These are phyloP conservation scores for Panurus biarmicus DNA, from an alignment of 2,113 vertebrate genomes.

Conservation along the genomic window DNA sequence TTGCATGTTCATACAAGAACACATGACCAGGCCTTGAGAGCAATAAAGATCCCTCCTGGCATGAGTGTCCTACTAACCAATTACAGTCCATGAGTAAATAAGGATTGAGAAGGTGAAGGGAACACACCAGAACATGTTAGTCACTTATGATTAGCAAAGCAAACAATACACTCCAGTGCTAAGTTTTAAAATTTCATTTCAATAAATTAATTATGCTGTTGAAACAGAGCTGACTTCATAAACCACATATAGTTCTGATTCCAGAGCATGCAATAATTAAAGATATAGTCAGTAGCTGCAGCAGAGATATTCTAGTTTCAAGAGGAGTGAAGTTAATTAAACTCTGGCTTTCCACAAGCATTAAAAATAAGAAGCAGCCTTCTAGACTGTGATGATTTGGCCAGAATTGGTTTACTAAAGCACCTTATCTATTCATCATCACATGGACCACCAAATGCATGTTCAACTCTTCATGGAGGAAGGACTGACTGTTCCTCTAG, in stretches of 20 bases:
- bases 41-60: neutral
- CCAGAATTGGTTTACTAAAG: neutral
- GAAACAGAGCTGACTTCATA: neutral
- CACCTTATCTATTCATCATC: neutral
- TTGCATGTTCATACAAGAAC: neutral
- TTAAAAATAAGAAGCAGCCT: neutral
- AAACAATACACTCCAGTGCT: neutral
- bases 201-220: neutral
- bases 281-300: neutral
- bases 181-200: slow-evolving; percentile 1
- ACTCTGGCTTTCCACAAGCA: neutral
- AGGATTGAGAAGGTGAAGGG: neutral
- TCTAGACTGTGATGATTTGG: neutral
- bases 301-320: neutral
- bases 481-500: neutral
- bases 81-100: neutral
- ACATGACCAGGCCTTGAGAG: neutral
- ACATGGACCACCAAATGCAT: neutral
- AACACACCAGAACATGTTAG: neutral
- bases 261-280: neutral
- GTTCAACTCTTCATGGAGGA: neutral
- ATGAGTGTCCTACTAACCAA: neutral
- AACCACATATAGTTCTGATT: neutral
- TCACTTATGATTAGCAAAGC: neutral
- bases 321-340: neutral